Percentiles rank a stretch among this genome's conserved stretches.
Evolutionary conservation across 2,888 invertebrate genomes (phyloP).

Genomic region (Byasa hedistus): DNA sequence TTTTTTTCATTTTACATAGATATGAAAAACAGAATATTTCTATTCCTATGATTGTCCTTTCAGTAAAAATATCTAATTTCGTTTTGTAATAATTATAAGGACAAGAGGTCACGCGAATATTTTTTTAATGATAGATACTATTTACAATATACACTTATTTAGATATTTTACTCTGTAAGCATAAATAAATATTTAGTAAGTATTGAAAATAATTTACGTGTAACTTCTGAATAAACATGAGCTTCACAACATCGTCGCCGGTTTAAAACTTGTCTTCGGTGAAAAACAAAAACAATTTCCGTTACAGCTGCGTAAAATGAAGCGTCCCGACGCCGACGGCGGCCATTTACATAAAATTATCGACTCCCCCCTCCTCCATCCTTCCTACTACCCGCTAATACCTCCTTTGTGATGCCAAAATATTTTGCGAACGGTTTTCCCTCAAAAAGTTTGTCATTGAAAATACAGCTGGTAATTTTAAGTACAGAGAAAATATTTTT

Average conservation of each 20-base stretch:
- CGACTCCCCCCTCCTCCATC: slow-evolving; percentile 30
- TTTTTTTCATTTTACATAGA: too few relatives aligned
- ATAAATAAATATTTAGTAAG: background rate
- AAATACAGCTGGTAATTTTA: slow-evolving; percentile 51
- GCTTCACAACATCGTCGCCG: slow-evolving; percentile 13
- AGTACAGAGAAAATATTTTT: slow-evolving; percentile 36
- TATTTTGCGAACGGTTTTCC: slow-evolving; percentile 78
- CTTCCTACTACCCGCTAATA: slow-evolving; percentile 49
- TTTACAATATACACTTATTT: too few relatives aligned
- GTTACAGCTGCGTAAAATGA: slow-evolving; percentile 41
- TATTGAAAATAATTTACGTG: background rate
- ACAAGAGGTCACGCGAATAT: too few relatives aligned
- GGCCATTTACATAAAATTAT: slow-evolving; percentile 67
- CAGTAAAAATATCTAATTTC: too few relatives aligned
- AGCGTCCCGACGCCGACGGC: slow-evolving; percentile 40
- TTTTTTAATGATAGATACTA: too few relatives aligned
- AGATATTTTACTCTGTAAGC: too few relatives aligned
- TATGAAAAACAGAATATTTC: too few relatives aligned
- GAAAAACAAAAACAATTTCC: slow-evolving; percentile 67
- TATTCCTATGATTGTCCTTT: too few relatives aligned
- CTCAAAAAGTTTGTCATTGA: slow-evolving; percentile 75
- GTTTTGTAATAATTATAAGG: too few relatives aligned
- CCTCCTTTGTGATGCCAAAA: slow-evolving; percentile 76
- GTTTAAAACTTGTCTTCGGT: slow-evolving; percentile 44
- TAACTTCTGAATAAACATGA: background rate